Conservation (phyloP, 1,140 invertebrate genomes). For the Drosophila sp. region DNA sequence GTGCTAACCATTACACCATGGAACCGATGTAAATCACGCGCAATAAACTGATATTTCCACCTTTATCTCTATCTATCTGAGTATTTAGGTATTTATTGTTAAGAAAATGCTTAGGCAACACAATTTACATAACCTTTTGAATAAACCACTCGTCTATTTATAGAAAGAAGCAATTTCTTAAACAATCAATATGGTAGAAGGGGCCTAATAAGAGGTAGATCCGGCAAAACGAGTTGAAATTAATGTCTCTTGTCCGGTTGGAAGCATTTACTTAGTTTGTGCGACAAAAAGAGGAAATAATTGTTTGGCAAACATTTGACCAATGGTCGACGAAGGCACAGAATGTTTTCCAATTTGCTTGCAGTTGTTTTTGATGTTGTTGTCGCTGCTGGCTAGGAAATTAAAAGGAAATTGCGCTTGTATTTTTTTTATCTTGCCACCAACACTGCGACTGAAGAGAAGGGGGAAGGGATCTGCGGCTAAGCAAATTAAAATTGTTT, state of each 20-base stretch:
- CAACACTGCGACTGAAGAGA: background rate
- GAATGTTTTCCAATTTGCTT: constrained; percentile 32
- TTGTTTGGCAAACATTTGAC: constrained; percentile 79
- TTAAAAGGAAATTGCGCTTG: constrained; percentile 80
- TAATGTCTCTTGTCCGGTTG: constrained; percentile 41
- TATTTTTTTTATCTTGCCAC: constrained; percentile 54
- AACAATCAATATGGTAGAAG: constrained; percentile 3
- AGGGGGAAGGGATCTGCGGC: constrained; percentile 42
- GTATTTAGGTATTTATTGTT: constrained; percentile 1
- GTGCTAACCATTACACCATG: constrained; percentile 96
- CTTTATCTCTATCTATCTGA: background rate
- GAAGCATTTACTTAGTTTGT: constrained; percentile 67
- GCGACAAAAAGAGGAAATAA: constrained; percentile 73
- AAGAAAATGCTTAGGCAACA: constrained; percentile 1
- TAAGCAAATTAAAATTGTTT: constrained; percentile 61
- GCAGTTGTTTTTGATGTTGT: constrained; percentile 29
- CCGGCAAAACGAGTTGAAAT: constrained; percentile 9
- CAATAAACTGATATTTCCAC: background rate
- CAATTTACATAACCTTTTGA: constrained; percentile 5
- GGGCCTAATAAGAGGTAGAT: background rate
- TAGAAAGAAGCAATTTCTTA: constrained; percentile 4
- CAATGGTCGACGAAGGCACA: constrained; percentile 55
- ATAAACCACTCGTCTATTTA: background rate
- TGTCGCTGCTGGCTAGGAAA: constrained; percentile 58
- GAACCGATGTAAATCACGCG: constrained; percentile 84